phyloP scores from a whole-genome alignment of 2,888 invertebrate species.

The Parelbella ahira region DNA sequence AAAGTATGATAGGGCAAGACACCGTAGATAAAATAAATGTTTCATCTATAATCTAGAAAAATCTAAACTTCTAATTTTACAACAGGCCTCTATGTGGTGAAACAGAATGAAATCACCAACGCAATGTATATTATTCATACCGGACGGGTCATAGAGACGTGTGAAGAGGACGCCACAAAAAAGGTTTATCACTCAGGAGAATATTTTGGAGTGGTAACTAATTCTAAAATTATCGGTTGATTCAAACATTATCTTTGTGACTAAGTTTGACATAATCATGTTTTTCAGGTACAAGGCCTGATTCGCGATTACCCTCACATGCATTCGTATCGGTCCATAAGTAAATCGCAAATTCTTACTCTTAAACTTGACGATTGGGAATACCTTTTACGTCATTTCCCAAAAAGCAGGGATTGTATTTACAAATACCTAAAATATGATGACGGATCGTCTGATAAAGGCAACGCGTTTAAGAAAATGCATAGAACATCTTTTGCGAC shows the following conservation, averaged over 20 bases:
- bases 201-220: constrained; percentile 53
- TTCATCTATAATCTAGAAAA: no score
- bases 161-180: constrained; percentile 31
- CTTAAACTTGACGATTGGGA: constrained; percentile 54
- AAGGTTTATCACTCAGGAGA: constrained; percentile 43
- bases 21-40: no score
- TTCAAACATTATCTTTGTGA: no score
- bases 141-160: constrained; percentile 47
- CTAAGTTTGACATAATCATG: no score
- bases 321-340: constrained; percentile 49
- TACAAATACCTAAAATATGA: constrained; percentile 35
- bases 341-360: constrained; percentile 54
- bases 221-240: background rate
- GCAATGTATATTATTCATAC: constrained; percentile 64
- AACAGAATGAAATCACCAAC: constrained; percentile 57
- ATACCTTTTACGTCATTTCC: constrained; percentile 54
- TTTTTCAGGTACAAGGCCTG: constrained; percentile 53
- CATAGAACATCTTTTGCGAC: constrained; percentile 26
- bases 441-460: constrained; percentile 5
- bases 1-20: no score
- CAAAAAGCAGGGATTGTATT: constrained; percentile 44
- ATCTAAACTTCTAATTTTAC: no score
- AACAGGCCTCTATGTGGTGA: constrained; percentile 64
- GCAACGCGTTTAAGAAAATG: constrained; percentile 12
- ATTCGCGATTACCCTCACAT: constrained; percentile 44